phyloP scores from a whole-genome alignment of 2,888 invertebrate species.

The Tenthredo notha region DNA sequence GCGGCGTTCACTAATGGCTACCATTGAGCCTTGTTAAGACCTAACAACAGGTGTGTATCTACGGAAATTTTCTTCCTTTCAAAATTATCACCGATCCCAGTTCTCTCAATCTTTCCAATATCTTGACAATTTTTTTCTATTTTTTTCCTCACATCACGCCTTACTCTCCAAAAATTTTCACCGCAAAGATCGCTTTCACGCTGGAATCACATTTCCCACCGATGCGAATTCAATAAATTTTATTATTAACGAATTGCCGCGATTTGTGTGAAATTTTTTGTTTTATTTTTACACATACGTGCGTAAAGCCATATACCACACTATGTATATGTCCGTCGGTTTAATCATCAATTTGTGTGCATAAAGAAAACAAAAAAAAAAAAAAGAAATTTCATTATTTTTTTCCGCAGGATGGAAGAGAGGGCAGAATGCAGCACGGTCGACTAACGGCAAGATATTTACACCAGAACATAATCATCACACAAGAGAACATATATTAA shows the following conservation, averaged over 20 bases:
- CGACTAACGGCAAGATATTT: slow-evolving; percentile 71
- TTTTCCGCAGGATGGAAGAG: slow-evolving; percentile 76
- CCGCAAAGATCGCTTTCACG: no score
- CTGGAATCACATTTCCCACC: neutral
- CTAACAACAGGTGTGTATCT: slow-evolving; percentile 75
- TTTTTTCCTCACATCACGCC: neutral
- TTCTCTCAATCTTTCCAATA: slow-evolving; percentile 36
- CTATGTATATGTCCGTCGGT: no score
- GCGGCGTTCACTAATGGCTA: slow-evolving; percentile 99
- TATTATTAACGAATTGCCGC: no score
- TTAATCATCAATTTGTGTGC: neutral
- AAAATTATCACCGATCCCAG: slow-evolving; percentile 11
- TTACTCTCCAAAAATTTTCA: neutral
- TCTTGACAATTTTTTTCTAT: neutral
- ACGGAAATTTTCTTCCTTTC: slow-evolving; percentile 5
- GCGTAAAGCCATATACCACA: no score
- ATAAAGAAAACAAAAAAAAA: neutral
- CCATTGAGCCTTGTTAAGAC: slow-evolving; percentile 86
- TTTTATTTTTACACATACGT: no score
- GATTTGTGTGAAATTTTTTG: no score
- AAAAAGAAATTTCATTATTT: slow-evolving; percentile 10
- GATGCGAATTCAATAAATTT: no score
- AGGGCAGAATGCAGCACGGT: slow-evolving; percentile 76
- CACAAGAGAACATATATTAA: slow-evolving; percentile 58
- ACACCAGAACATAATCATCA: slow-evolving; percentile 58